Base-by-base conservation (phyloP, 1,140 invertebrate genomes). In the Phymorhynchus buccinoides region DNA sequence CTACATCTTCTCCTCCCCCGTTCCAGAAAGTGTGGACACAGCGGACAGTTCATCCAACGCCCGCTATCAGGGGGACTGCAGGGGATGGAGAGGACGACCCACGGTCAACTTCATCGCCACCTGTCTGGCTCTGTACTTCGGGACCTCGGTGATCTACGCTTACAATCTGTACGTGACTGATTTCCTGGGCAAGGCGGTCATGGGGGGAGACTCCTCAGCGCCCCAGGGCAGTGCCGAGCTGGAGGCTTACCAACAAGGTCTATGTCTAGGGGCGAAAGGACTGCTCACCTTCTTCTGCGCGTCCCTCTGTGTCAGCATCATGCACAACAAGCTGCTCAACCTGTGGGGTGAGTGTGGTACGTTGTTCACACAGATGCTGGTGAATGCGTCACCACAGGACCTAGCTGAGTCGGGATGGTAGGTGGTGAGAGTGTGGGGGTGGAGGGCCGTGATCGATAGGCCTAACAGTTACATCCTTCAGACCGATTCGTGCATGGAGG, bases 81-180 rank as follows among this genome's bases (percentile, higher is more conserved):
- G n/a, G n/a, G 6, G 73, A 41, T 1, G 14, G 73, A 41, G 27
- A 9, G 41, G 22, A 39, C 73, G 22, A 39, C 73, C 14, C 37
- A 75, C 39, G 37, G 18, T 79, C 22, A 79, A 79, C 30, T 39
- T 79, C 12, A 35, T 56, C 41, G 3, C 41, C 4, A n/a, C 77
- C 12, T n/a, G 22, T 30, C 3, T 16, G 12, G 4, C 39, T 22
- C 16, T n/a, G 7, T 79, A 52, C 42, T 14, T 79, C 42, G 77
- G 27, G 9, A 7, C n/a, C 7, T 79, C 77, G 0, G 22, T 52
- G 3, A n/a, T 79, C n/a, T 79, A 14, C 77, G 4, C 77, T 44
- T 79, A 79, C 42, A 79, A 79, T 41, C 14, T 79, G 1, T 79
- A 52, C 42, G 77, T 52, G 77, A 32, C 77, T 1, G 77, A 79